phyloP scores from a whole-genome alignment of 2,797 vertebrate species.

The Spondyliosoma cantharus region DNA sequence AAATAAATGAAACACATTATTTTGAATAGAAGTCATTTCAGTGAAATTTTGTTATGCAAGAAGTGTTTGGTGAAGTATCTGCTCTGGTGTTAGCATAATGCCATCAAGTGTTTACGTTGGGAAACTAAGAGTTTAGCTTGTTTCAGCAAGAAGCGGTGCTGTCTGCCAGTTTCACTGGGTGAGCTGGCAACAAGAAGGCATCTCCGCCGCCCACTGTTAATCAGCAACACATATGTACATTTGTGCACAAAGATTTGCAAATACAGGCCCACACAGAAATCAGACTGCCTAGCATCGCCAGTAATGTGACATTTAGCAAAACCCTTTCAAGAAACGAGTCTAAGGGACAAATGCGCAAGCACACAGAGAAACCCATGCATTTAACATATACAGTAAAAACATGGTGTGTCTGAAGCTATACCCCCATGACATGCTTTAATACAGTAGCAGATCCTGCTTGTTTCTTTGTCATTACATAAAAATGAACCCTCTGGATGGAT shows the following conservation, averaged over 20 bases:
- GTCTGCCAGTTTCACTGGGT: constrained; percentile 68
- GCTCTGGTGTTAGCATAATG: constrained; percentile 59
- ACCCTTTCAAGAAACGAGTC: not conserved
- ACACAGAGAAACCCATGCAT: not conserved
- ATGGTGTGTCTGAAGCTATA: not conserved
- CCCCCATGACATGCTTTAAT: not conserved
- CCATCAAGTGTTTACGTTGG: constrained; percentile 66
- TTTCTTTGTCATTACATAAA: not conserved
- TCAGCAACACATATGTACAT: constrained; percentile 60
- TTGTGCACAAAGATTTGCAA: constrained; percentile 58
- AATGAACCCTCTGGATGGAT: not conserved
- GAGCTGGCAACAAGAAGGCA: constrained; percentile 64
- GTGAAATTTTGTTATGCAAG: not conserved
- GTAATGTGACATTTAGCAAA: constrained; percentile 17
- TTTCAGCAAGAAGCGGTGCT: constrained; percentile 52
- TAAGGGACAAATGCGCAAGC: not conserved
- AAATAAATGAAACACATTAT: not conserved
- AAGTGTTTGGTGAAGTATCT: constrained; percentile 28
- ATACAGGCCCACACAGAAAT: constrained; percentile 50
- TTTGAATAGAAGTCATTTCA: constrained; percentile 5
- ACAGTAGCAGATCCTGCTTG: not conserved
- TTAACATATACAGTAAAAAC: not conserved
- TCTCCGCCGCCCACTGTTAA: constrained; percentile 60
- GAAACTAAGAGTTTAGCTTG: constrained; percentile 55
- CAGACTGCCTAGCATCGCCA: constrained; percentile 18